These are phyloP conservation scores for Carabus problematicus DNA, from an alignment of 2,888 invertebrate species.

Conservation along the genomic window DNA sequence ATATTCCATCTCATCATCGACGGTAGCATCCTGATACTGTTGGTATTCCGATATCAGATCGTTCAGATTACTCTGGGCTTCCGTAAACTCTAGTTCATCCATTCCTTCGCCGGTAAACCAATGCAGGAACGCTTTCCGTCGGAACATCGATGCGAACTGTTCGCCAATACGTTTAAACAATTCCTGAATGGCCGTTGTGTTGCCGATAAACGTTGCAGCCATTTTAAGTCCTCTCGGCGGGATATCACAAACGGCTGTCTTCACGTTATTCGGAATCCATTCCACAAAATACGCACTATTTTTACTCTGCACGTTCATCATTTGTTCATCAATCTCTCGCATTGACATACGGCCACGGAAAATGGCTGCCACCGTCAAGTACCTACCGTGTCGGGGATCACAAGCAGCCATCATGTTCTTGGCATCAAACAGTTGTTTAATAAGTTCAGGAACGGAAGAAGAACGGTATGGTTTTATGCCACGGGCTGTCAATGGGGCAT, in stretches of 20 bases:
- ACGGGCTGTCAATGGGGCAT: slow-evolving; percentile 68
- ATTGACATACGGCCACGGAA: slow-evolving; percentile 76
- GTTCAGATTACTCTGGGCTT: slow-evolving; percentile 77
- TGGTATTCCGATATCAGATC: slow-evolving; percentile 78
- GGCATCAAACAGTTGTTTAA: slow-evolving; percentile 82
- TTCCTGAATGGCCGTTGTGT: slow-evolving; percentile 65
- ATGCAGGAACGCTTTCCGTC: slow-evolving; percentile 79
- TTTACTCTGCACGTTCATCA: slow-evolving; percentile 72
- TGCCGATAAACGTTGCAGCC: slow-evolving; percentile 71
- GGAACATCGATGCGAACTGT: slow-evolving; percentile 69
- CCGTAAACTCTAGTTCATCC: slow-evolving; percentile 78
- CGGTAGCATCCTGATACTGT: slow-evolving; percentile 73
- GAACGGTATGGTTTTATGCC: slow-evolving; percentile 74
- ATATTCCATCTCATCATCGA: slow-evolving; percentile 64
- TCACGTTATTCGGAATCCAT: slow-evolving; percentile 75
- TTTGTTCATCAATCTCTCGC: slow-evolving; percentile 67
- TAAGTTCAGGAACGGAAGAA: slow-evolving; percentile 78
- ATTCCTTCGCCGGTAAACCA: slow-evolving; percentile 79
- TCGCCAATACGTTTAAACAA: slow-evolving; percentile 71
- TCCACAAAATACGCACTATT: slow-evolving; percentile 72
- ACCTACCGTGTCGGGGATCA: slow-evolving; percentile 82
- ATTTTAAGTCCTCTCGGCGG: slow-evolving; percentile 73
- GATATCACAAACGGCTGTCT: slow-evolving; percentile 76
- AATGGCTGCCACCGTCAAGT: slow-evolving; percentile 84
- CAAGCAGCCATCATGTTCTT: slow-evolving; percentile 91